Conservation (phyloP, 2,888 invertebrate genomes). For the Xestia c-nigrum region DNA sequence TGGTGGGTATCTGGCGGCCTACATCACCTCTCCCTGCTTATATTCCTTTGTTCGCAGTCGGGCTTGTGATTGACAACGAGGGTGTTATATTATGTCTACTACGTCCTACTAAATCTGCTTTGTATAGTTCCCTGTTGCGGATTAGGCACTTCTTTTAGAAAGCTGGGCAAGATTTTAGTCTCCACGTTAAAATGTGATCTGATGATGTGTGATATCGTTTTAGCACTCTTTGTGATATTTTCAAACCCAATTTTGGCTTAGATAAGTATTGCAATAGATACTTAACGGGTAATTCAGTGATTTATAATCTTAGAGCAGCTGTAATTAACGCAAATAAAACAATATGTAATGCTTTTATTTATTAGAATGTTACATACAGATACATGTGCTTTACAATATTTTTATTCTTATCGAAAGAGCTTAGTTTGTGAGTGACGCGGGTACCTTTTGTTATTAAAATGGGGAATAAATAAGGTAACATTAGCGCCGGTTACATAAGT, state of each 20-base stretch:
- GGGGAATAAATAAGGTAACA: conserved; percentile 87
- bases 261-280: neutral
- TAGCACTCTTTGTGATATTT: neutral
- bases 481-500: conserved; percentile 84
- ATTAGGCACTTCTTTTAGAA: neutral
- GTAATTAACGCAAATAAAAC: conserved; percentile 51
- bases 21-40: neutral
- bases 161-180: neutral
- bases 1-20: neutral
- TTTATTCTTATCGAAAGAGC: conserved; percentile 54
- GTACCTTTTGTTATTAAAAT: conserved; percentile 79
- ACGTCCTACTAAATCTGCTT: neutral
- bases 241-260: too few species aligned
- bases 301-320: neutral
- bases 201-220: neutral
- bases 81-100: neutral
- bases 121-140: neutral
- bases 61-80: neutral
- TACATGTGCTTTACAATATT: conserved; percentile 62
- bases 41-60: neutral
- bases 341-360: conserved; percentile 71
- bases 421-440: conserved; percentile 76
- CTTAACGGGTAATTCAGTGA: neutral
- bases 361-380: conserved; percentile 72
- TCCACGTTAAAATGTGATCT: neutral